Evolutionary conservation across 1,140 invertebrate species (phyloP).

Genomic region (Drosophila chauvacae): DNA sequence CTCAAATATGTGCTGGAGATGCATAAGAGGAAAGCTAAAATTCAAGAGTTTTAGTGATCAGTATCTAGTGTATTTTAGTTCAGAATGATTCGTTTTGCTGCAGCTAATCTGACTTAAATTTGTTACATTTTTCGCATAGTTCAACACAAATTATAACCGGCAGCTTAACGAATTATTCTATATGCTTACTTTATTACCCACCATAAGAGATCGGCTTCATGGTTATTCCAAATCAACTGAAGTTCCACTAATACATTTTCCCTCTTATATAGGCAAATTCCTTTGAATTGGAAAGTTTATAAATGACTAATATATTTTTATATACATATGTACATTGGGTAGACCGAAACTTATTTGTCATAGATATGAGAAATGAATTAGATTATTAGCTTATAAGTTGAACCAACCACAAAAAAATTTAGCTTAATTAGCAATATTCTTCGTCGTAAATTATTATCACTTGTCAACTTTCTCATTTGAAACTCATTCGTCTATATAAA

Average conservation of each 20-base stretch:
- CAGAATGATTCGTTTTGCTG: too few species aligned
- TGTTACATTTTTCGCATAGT: too few species aligned
- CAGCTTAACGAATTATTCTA: background rate
- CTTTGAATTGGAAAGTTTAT: slow-evolving; percentile 16
- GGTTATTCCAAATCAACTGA: slow-evolving; percentile 3
- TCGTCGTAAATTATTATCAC: background rate
- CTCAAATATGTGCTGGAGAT: background rate
- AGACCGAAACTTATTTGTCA: background rate
- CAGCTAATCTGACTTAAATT: too few species aligned
- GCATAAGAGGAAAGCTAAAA: background rate
- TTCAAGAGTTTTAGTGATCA: background rate
- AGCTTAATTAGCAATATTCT: slow-evolving; percentile 1
- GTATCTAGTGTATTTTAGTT: background rate
- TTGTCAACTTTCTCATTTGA: background rate
- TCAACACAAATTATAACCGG: background rate
- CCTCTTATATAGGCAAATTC: slow-evolving; percentile 16
- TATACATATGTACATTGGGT: background rate
- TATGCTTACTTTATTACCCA: background rate
- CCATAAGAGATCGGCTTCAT: slow-evolving; percentile 14
- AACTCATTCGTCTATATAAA: background rate
- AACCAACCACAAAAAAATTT: too few species aligned
- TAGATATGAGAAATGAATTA: background rate
- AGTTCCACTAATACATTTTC: background rate
- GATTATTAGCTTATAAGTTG: background rate
- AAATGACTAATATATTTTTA: background rate